Percentiles rank a stretch among this genome's conserved stretches.
Conservation (phyloP, 2,888 invertebrate genomes). For the Seira ritae region DNA sequence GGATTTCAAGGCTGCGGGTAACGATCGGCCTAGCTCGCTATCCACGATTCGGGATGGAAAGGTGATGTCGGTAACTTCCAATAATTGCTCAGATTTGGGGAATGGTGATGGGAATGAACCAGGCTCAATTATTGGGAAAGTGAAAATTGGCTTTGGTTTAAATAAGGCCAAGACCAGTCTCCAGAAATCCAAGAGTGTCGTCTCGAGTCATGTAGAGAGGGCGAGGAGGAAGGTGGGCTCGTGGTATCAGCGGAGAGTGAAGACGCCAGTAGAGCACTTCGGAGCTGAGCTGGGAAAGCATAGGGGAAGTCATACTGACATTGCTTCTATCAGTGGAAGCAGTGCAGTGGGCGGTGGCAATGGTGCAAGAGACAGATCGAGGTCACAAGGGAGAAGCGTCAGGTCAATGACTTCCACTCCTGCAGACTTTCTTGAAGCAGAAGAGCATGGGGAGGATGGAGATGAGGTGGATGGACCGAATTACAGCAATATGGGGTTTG, state of each 20-base stretch:
- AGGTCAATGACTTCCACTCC: slow-evolving; percentile 38
- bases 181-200: slow-evolving; percentile 46
- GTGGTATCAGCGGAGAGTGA: slow-evolving; percentile 68
- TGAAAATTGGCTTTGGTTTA: slow-evolving; percentile 61
- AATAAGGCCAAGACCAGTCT: slow-evolving; percentile 60
- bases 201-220: slow-evolving; percentile 59
- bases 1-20: slow-evolving; percentile 65
- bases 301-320: slow-evolving; percentile 41
- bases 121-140: slow-evolving; percentile 55
- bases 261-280: slow-evolving; percentile 63
- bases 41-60: slow-evolving; percentile 42
- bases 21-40: slow-evolving; percentile 56
- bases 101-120: slow-evolving; percentile 55
- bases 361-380: not conserved
- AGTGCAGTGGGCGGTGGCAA: slow-evolving; percentile 9
- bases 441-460: not conserved
- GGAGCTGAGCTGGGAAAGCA: slow-evolving; percentile 37
- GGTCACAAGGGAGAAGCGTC: slow-evolving; percentile 1
- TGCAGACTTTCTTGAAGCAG: slow-evolving; percentile 35
- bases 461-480: slow-evolving; percentile 38
- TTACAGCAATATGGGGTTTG: slow-evolving; percentile 43
- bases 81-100: slow-evolving; percentile 54
- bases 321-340: slow-evolving; percentile 6
- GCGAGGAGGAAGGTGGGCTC: slow-evolving; percentile 65
- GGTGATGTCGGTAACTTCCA: slow-evolving; percentile 62